phyloP scores from a whole-genome alignment of 2,888 invertebrate genomes.

The Bimastos eiseni region DNA sequence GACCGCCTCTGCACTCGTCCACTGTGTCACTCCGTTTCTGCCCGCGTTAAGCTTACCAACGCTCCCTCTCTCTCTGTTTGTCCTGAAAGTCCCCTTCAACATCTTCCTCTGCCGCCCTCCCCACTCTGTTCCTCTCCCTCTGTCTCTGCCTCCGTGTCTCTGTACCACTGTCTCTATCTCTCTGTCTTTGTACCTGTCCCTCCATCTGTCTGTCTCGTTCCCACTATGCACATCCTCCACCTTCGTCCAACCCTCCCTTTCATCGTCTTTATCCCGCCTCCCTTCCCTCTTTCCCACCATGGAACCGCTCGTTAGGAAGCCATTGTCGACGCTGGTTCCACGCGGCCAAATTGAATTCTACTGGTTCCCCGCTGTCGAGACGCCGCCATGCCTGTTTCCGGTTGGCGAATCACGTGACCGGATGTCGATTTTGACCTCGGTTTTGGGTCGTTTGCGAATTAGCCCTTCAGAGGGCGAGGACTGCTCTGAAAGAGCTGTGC shows the following conservation, averaged over 20 bases:
- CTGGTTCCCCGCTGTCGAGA: neutral
- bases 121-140: neutral
- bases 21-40: neutral
- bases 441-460: neutral
- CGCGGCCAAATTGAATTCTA: neutral
- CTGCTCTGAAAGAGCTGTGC: neutral
- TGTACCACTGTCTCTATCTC: neutral
- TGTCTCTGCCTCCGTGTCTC: neutral
- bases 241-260: neutral
- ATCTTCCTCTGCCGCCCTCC: neutral
- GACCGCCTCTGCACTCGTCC: neutral
- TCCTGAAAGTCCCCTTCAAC: too few species aligned
- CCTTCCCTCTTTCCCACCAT: neutral
- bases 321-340: neutral
- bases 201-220: neutral
- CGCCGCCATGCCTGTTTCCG: neutral
- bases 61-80: too few species aligned
- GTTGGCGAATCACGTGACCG: neutral
- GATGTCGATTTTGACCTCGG: neutral
- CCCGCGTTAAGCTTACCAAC: too few species aligned
- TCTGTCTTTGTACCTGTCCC: neutral
- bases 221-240: neutral
- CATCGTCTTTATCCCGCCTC: neutral
- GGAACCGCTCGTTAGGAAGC: neutral
- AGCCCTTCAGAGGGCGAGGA: neutral